phyloP scores from a whole-genome alignment of 2,797 vertebrate species.

The Anabas testudineus region DNA sequence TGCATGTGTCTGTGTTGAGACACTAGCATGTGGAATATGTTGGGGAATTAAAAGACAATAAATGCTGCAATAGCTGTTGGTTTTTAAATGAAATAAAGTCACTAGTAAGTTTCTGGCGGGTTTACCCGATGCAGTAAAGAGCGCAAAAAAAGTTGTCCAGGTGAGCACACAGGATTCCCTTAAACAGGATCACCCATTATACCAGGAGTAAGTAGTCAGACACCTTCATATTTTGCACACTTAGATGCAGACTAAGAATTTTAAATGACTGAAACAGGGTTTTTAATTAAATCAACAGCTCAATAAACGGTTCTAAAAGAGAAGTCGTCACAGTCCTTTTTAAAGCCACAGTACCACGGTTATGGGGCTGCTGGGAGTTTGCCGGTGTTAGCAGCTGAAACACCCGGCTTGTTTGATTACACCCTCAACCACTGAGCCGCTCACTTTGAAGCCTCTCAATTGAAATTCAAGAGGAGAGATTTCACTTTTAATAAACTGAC shows the following conservation, averaged over 20 bases:
- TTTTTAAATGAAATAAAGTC: not conserved
- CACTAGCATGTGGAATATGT: not conserved
- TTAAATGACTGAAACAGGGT: too few relatives aligned
- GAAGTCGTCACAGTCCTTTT: not conserved
- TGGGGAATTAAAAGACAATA: not conserved
- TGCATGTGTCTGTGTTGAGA: not conserved
- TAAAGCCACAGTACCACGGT: not conserved
- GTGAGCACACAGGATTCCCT: too few relatives aligned
- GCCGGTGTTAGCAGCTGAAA: conserved; percentile 35
- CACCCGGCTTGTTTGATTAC: conserved; percentile 74
- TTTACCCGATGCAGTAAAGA: not conserved
- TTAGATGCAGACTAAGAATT: too few relatives aligned
- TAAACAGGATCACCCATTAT: too few relatives aligned
- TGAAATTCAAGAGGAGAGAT: conserved; percentile 82
- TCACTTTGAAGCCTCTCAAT: conserved; percentile 86
- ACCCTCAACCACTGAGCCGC: conserved; percentile 65
- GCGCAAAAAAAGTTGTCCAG: too few relatives aligned
- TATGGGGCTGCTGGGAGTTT: conserved; percentile 13
- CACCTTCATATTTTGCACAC: too few relatives aligned
- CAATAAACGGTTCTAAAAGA: not conserved
- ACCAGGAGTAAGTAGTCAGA: too few relatives aligned
- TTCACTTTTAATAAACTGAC: conserved; percentile 79
- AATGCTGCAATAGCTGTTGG: not conserved
- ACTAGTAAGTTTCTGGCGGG: not conserved
- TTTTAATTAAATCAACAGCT: too few relatives aligned